Evolutionary conservation across 2,113 vertebrate species (phyloP).

Genomic region (Leuciscus idus): DNA sequence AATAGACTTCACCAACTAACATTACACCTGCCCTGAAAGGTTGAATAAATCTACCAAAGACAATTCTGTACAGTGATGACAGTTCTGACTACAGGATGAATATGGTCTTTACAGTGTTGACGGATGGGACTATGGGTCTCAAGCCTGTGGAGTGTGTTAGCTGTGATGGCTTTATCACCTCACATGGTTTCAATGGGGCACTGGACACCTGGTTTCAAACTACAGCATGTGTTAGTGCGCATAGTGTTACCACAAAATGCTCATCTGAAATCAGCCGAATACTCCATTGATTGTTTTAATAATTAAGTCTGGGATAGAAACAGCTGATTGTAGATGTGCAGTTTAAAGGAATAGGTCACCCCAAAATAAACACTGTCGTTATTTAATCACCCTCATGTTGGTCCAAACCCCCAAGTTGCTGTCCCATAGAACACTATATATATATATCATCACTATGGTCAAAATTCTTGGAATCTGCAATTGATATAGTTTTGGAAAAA

Average conservation of each 20-base stretch:
- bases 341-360: neutral
- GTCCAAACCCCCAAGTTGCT: neutral
- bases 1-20: conserved; percentile 79
- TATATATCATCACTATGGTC: neutral
- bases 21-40: conserved; percentile 75
- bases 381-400: neutral
- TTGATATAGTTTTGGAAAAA: neutral
- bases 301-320: neutral
- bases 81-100: conserved; percentile 66
- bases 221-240: conserved; percentile 10
- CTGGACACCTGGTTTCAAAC: conserved; percentile 10
- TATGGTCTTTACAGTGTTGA: conserved; percentile 56
- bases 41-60: conserved; percentile 70
- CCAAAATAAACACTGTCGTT: neutral
- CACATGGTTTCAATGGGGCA: neutral
- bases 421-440: neutral
- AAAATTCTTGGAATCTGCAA: neutral
- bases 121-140: conserved; percentile 25
- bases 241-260: neutral
- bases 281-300: neutral
- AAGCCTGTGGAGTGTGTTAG: conserved; percentile 38
- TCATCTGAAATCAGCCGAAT: conserved; percentile 2
- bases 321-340: conserved; percentile 24
- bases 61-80: conserved; percentile 69
- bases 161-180: conserved; percentile 13